Conservation (phyloP, 2,113 vertebrate genomes). For the Pteropus alecto region DNA sequence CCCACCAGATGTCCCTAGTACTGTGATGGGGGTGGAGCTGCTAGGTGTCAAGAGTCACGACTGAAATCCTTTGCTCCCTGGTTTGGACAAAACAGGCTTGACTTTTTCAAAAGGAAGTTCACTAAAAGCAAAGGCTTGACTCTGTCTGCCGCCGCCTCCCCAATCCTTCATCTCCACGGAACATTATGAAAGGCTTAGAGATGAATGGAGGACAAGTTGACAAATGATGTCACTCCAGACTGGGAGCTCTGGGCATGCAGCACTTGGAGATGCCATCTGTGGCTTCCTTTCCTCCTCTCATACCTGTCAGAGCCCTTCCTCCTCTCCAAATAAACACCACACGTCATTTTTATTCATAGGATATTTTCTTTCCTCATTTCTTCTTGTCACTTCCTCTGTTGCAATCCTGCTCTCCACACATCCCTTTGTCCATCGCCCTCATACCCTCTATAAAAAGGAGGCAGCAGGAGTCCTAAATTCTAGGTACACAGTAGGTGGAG, state of each 20-base stretch:
- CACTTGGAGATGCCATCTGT: background rate
- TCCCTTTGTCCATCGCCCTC: background rate
- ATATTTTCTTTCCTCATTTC: background rate
- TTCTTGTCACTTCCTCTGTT: background rate
- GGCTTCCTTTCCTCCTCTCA: background rate
- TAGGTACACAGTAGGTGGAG: background rate
- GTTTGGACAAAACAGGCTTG: background rate
- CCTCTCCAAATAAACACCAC: background rate
- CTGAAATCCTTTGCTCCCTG: background rate
- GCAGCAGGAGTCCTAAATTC: background rate
- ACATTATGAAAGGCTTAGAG: background rate
- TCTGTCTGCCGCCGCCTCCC: no score
- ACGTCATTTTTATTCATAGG: background rate
- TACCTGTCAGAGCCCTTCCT: background rate
- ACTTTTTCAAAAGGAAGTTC: background rate
- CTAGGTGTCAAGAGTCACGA: background rate
- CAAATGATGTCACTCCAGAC: background rate
- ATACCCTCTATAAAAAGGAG: background rate
- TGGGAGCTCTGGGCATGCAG: background rate
- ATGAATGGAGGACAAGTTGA: background rate
- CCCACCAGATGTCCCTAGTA: background rate
- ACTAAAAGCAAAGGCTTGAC: background rate
- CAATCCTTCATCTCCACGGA: rapidly evolving
- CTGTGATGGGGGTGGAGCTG: background rate
- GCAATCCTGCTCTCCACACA: background rate